Evolutionary conservation across 1,140 invertebrate species (phyloP), one percentile per base, ranked within the genome.

Genomic region (Drosophila pectinifera): DNA sequence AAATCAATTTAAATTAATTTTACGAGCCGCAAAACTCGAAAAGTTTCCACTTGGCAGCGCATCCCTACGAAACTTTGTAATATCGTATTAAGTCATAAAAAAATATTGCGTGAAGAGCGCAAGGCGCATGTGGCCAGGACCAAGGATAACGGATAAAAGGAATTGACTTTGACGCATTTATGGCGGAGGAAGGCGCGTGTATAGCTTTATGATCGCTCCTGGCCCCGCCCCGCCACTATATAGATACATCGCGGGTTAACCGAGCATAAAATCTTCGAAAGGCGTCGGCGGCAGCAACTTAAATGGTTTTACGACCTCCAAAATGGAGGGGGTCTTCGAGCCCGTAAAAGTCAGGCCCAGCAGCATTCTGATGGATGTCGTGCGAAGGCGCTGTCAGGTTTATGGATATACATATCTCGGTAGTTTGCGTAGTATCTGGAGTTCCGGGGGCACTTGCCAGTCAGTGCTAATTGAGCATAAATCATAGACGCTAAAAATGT

Each of bases 91-190:
- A 73, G 75, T 76, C 84, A 89, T 88, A 86, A 86, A 86, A 51
- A 68, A 36, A 70, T 48, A 57, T 70, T 18, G 49, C 49, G 20
- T 46, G 42, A 63, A 34, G 57, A 48, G 22, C n/a, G 22, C 24
- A 41, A 78, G 39, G 58, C 55, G 49, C 41, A 46, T 43, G 26
- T 46, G 28, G n/a, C 10, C 56, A 22, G 46, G 54, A 31, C 28
- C 57, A 48, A 46, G n/a, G n/a, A n/a, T n/a, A 54, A 76, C 73
- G 68, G 76, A 75, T 82, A 64, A 78, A 69, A 53, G 61, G 45
- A 73, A 86, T 88, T 78, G 83, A 79, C 83, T 88, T 76, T 83
- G 83, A 79, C 83, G 79, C 70, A 69, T 88, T 86, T 85, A 85
- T 78, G 82, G 65, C 67, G 79, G 58, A 69, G 41, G 49, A 24